Evolutionary conservation across 2,888 invertebrate genomes (phyloP), one percentile per base, ranked within the genome.

Genomic region (Empis stercorea): DNA sequence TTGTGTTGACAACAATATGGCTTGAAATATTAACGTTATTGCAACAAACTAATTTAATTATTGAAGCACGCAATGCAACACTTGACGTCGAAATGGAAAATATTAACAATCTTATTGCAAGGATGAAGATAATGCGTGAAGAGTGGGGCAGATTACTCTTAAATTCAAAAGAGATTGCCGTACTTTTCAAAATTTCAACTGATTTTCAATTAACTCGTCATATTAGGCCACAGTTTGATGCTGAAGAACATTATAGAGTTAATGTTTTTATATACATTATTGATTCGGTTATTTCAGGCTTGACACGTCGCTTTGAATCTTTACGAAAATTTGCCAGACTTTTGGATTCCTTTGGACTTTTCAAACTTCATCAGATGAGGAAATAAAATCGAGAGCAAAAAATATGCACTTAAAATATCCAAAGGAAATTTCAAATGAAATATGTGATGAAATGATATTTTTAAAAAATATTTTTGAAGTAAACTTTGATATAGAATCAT

Each of bases 401-500:
- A 32, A 32, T 32, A 32, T 32, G 32, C 32, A 32, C 11, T 32
- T 32, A 32, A 32, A 32, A 32, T 32, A 32, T 32, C 32, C 32
- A 32, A 32, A 32, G 32, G 32, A 32, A 32, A 32, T 32, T 32
- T 32, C 32, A 15, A 38, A 16, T 16, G 16, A 16, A 38, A 16
- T 15, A 16, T 15, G 37, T 16, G 16, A 38, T 38, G 16, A 38
- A 38, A 38, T 38, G 16, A 16, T 38, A 38, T 38, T 38, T 38
- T 38, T 38, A 16, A 16, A 16, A 38, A 38, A 38, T 16, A 38
- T 38, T 38, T 38, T 16, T 38, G 17, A 38, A 38, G 37, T 38
- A 38, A 38, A 38, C 37, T 38, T 38, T 38, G 37, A 38, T 38
- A 17, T 38, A 38, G 37, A 38, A 38, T 38, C 37, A 38, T 38